Base-by-base conservation (phyloP, 2,113 vertebrate genomes). In the Stomatorhinus ivindoensis region DNA sequence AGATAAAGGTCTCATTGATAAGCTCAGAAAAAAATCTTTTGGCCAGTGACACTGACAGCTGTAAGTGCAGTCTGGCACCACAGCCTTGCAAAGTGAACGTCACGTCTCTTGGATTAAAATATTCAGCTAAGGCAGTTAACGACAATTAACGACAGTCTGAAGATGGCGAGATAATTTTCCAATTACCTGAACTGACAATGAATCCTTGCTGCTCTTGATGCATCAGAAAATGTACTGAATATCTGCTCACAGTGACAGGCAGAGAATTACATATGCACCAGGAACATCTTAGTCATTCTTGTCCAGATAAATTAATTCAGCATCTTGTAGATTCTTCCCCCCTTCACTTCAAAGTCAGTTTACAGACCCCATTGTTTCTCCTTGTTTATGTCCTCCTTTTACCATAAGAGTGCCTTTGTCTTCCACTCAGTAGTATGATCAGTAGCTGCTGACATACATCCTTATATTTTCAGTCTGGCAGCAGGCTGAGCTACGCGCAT, bases 111-210 rank as follows among this genome's bases (percentile, higher is more conserved):
- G 55, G 39, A n/a, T 88, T 88, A 21, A 51, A 89, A 83, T n/a
- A 55, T 85, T 46, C 21, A 31, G 35, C 50, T 17, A 13, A 84
- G 19, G 50, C n/a, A 21, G 42, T 58, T 31, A 50, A 31, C 35
- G 19, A n/a, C n/a, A 82, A 9, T 55, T 84, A 58, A 84, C 65
- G 5, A 19, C 50, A 85, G 88, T 4, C 51, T 55, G 39, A 35
- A 89, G 88, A 89, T 89, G 31, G n/a, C 7, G 27, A 51, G 73
- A 88, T 88, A 89, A 89, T 89, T 89, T 89, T 84, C 88, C 80
- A 85, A 89, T 89, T 89, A 89, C 80, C 80, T 85, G 80, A 55
- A 15, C 10, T 84, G 80, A 48, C 39, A 85, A 21, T 82, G 65
- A 89, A 85, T 27, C 88, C 39, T 39, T 31, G 13, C 35, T 1